Evolutionary conservation across 2,113 vertebrate species (phyloP), one percentile per base, ranked within the genome.

Genomic region (Drymodes brunneopygia): DNA sequence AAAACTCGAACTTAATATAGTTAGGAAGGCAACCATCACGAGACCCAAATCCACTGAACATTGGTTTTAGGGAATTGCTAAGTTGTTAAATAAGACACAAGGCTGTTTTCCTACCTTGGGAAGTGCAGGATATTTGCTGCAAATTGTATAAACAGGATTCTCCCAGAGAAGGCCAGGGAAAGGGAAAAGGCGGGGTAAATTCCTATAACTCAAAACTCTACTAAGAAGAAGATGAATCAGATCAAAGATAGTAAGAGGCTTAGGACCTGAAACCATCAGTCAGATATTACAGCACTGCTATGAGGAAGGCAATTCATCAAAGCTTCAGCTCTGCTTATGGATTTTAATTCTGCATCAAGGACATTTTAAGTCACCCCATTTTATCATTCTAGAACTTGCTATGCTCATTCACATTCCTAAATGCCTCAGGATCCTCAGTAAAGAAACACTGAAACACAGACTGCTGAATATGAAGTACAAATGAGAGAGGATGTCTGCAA

Each of bases 281-380:
- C 56, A 80, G 88, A 84, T 72, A 88, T 77, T 80, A 73, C 51
- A 81, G 77, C 61, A 78, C 40, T 21, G 75, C 72, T 64, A 21
- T 45, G 51, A 94, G 92, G 56, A 93, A 81, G 86, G 36, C 9
- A 91, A 83, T 51, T 92, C 83, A 93, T 78, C 86, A 81, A 54
- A 88, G 82, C 81, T 91, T 57, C 74, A 50, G 23, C 56, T 88
- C 38, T 47, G 80, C 72, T 78, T 66, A 50, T 12, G 15, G 80
- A 66, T 88, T 64, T 92, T 54, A 92, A 81, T 83, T 88, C 51
- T 56, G 88, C 54, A 88, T 35, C 47, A 74, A 81, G 79, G 67
- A 56, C 69, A 66, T 74, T 86, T 88, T 25, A 77, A 92, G 58
- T 86, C 51, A 82, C 33, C 24, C 54, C 7, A 5, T n/a, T 65